phyloP scores from a whole-genome alignment of 2,113 vertebrate genomes.

The Columbina picui region DNA sequence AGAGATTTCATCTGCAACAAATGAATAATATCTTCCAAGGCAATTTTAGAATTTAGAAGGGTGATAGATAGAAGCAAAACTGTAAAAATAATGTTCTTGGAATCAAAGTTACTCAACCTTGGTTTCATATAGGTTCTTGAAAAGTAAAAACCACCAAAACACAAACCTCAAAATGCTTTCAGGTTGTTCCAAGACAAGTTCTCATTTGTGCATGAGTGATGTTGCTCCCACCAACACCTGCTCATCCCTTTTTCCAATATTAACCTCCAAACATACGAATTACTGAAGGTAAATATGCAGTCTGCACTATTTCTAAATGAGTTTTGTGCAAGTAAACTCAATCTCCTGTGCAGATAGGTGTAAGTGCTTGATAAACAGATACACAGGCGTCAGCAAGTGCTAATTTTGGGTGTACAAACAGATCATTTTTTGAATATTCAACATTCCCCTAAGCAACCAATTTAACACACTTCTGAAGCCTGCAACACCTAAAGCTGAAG shows the following conservation, averaged over 20 bases:
- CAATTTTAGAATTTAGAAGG: neutral
- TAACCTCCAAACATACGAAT: neutral
- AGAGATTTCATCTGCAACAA: neutral
- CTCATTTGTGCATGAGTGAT: neutral
- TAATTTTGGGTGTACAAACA: neutral
- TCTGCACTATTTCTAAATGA: neutral
- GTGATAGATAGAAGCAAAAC: neutral
- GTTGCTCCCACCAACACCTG: neutral
- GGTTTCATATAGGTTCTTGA: rapidly evolving
- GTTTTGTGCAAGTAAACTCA: neutral
- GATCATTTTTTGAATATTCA: neutral
- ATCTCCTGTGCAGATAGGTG: neutral
- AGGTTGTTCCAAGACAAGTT: neutral
- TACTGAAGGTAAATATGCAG: neutral
- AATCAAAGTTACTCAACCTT: neutral
- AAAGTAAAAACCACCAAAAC: neutral
- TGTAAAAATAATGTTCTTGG: neutral
- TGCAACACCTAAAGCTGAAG: neutral
- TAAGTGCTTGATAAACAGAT: neutral
- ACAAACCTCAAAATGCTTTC: neutral
- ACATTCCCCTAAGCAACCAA: neutral
- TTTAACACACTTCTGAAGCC: neutral
- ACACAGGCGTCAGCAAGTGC: neutral
- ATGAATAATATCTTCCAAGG: neutral
- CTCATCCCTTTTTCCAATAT: neutral